Evolutionary conservation across 2,113 vertebrate genomes (phyloP).

Genomic region (Rhea pennata): DNA sequence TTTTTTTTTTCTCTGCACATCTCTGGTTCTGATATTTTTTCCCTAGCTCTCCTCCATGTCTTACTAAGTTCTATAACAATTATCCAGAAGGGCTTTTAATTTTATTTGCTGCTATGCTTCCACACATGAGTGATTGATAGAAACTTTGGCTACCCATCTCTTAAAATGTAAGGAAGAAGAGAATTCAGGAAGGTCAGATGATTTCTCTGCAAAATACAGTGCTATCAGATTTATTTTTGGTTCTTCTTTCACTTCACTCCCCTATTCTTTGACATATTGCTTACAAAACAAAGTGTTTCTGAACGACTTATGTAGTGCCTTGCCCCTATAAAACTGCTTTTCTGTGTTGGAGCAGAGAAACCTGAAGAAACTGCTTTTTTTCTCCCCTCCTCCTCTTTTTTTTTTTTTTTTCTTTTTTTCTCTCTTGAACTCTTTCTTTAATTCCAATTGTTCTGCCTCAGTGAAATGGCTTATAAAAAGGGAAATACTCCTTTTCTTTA

Average conservation of each 20-base stretch:
- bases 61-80: constrained; percentile 65
- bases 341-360: neutral
- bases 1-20: neutral
- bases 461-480: neutral
- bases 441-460: neutral
- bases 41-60: constrained; percentile 26
- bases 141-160: neutral
- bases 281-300: constrained; percentile 55
- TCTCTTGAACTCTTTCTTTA: neutral
- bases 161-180: neutral
- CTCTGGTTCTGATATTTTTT: constrained; percentile 47
- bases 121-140: neutral
- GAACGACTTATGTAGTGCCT: constrained; percentile 1
- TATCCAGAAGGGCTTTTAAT: constrained; percentile 58
- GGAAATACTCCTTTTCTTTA: neutral
- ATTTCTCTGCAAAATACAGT: constrained; percentile 32
- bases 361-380: neutral
- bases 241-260: neutral
- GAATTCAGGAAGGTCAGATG: neutral
- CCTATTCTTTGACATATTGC: neutral
- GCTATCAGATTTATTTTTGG: constrained; percentile 12
- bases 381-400: no score
- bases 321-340: neutral
- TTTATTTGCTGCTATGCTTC: constrained; percentile 58
- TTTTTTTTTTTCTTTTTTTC: neutral